phyloP scores from a whole-genome alignment of 2,888 invertebrate species.

The Lapara coniferarum region DNA sequence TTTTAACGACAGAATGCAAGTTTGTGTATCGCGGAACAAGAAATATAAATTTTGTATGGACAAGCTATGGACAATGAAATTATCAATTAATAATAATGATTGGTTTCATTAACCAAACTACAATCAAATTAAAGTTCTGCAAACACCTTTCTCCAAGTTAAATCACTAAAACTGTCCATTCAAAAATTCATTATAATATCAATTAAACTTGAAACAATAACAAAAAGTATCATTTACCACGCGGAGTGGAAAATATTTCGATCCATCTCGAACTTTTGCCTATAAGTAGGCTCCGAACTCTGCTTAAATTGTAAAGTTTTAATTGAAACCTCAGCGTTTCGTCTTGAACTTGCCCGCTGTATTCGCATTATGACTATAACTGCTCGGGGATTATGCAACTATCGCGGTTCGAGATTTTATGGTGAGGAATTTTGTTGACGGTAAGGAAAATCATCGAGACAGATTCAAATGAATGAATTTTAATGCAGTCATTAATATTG shows the following conservation, averaged over 20 bases:
- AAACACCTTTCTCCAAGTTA: not conserved
- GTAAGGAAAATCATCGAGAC: no score
- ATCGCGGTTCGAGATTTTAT: not conserved
- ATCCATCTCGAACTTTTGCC: constrained; percentile 47
- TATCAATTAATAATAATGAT: no score
- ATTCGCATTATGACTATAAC: constrained; percentile 39
- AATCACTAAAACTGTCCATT: not conserved
- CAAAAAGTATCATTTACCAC: constrained; percentile 40
- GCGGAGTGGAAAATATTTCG: constrained; percentile 47
- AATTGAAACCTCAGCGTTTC: constrained; percentile 54
- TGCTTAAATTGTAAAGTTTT: constrained; percentile 50
- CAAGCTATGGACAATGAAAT: no score
- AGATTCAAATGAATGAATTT: no score
- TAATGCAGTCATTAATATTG: not conserved
- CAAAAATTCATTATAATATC: not conserved
- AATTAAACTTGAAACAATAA: constrained; percentile 20
- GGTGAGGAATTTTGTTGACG: not conserved
- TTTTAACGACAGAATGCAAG: no score
- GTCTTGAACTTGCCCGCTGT: constrained; percentile 44
- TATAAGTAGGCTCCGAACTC: constrained; percentile 46
- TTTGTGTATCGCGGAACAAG: no score
- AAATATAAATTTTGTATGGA: no score
- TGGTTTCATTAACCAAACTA: no score
- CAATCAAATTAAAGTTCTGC: not conserved
- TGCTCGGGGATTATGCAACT: constrained; percentile 20